Base-by-base conservation (phyloP, 2,888 invertebrate species). In the Acheta domesticus region DNA sequence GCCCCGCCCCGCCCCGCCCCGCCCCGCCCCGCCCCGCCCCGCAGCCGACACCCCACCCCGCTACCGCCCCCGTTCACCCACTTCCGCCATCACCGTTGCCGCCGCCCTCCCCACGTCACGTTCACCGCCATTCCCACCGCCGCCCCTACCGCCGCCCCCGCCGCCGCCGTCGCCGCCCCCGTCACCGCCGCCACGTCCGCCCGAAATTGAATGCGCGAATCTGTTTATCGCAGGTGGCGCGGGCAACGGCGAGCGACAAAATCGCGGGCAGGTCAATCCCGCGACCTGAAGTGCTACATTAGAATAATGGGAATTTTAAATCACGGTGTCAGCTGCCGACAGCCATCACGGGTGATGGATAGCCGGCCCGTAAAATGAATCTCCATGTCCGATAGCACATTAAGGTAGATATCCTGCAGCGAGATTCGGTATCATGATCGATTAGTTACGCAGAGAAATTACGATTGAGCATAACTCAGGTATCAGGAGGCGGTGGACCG, bases 181-280 rank as follows among this genome's bases (percentile, higher is more conserved):
- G 19, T 19, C 62, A 2, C 19, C 62, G 19, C n/a, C 62, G n/a
- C 62, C 62, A 62, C 14, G n/a, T 19, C 62, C 62, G 62, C 62
- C 16, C 62, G 62, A 62, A 62, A 62, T 62, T 62, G 62, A 62
- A 62, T 62, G 62, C 62, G 62, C 62, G 62, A 62, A 62, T 62
- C 16, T 14, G 16, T 62, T 62, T 62, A 62, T 62, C 62, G 62
- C 62, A 62, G 62, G 62, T 62, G 62, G 62, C 62, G 62, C 62
- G 62, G 62, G 62, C 62, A 62, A n/a, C 62, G 62, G n/a, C 62
- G 62, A n/a, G 62, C 62, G 62, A 62, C 62, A 62, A 62, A 62
- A 62, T 62, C 62, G 62, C 62, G 62, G 62, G 62, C 62, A n/a
- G 62, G 62, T 62, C 62, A 62, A 62, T 62, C n/a, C 62, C 62